Conservation (phyloP, 2,888 invertebrate species). For the Tetragonula carbonaria region DNA sequence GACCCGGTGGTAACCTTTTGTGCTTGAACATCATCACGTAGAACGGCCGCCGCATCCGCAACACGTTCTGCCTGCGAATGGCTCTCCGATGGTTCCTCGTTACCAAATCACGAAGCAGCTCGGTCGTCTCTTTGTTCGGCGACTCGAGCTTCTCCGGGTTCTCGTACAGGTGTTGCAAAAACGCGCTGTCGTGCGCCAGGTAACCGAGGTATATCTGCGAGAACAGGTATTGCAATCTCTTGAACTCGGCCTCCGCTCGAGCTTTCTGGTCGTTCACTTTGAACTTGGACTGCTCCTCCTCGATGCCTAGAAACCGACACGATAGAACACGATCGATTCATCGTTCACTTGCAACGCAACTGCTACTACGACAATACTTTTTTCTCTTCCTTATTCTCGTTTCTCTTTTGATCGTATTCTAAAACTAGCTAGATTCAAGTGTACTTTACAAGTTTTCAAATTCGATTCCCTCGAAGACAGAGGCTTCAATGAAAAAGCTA, state of each 20-base stretch:
- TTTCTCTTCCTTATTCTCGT: neutral
- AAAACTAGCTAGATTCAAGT: too few relatives aligned
- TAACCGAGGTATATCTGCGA: slow-evolving; percentile 83
- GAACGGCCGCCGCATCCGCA: slow-evolving; percentile 84
- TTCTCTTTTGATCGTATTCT: neutral
- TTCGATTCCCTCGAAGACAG: too few relatives aligned
- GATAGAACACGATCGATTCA: too few relatives aligned
- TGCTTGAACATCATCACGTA: slow-evolving; percentile 83
- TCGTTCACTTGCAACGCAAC: too few relatives aligned
- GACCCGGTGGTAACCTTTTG: slow-evolving; percentile 78
- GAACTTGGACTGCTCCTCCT: slow-evolving; percentile 75
- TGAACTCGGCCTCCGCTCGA: slow-evolving; percentile 55
- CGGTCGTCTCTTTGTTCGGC: slow-evolving; percentile 81
- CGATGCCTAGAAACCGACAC: slow-evolving; percentile 58
- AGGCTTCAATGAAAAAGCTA: too few relatives aligned
- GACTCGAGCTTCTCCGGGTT: slow-evolving; percentile 75
- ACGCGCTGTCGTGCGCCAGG: slow-evolving; percentile 84
- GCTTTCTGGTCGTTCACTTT: slow-evolving; percentile 73
- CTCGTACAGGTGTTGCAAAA: slow-evolving; percentile 79
- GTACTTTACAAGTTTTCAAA: too few relatives aligned
- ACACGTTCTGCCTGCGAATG: slow-evolving; percentile 81
- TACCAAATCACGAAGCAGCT: slow-evolving; percentile 76
- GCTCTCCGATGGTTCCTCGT: slow-evolving; percentile 79
- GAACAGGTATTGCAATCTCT: slow-evolving; percentile 74
- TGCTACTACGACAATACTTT: too few relatives aligned